These are phyloP conservation scores for Sanderia malayensis DNA, from an alignment of 30 jellyfish, hydroid and myxozoan genomes.

Conservation along the genomic window DNA sequence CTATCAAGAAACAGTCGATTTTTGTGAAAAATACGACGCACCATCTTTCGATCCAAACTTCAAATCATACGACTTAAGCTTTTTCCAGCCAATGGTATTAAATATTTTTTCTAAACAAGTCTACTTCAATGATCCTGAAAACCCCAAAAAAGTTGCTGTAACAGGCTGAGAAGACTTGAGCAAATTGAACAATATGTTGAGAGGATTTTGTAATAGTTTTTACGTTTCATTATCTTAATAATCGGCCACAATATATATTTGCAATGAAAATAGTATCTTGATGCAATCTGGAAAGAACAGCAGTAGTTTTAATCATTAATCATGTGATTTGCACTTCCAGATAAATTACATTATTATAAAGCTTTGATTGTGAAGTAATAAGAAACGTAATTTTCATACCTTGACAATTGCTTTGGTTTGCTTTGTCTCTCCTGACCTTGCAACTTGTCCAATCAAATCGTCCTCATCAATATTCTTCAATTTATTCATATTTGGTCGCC, in stretches of 20 bases:
- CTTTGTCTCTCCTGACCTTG: conserved; percentile 53
- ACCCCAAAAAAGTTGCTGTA: conserved; percentile 54
- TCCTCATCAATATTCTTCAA: too few species aligned
- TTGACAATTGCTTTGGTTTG: conserved; percentile 11
- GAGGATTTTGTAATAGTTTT: too few species aligned
- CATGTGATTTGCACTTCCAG: too few species aligned
- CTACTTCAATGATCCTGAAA: conserved; percentile 20
- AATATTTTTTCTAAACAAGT: conserved; percentile 22
- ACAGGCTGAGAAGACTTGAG: too few species aligned
- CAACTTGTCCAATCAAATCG: conserved; percentile 52
- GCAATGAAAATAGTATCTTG: too few species aligned
- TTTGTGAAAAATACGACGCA: conserved; percentile 59
- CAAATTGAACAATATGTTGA: too few species aligned
- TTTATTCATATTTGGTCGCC: too few species aligned
- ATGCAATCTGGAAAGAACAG: too few species aligned
- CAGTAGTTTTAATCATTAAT: too few species aligned
- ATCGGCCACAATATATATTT: too few species aligned
- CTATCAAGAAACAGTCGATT: conserved; percentile 30
- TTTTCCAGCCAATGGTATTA: conserved; percentile 51
- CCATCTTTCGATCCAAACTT: conserved; percentile 57
- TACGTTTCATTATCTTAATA: too few species aligned
- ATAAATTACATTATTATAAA: not conserved
- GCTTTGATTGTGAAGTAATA: too few species aligned
- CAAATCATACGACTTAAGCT: conserved; percentile 20
- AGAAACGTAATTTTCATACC: conserved; percentile 19